phyloP scores from a whole-genome alignment of 1,140 invertebrate genomes.

The Platorchestia sp. region DNA sequence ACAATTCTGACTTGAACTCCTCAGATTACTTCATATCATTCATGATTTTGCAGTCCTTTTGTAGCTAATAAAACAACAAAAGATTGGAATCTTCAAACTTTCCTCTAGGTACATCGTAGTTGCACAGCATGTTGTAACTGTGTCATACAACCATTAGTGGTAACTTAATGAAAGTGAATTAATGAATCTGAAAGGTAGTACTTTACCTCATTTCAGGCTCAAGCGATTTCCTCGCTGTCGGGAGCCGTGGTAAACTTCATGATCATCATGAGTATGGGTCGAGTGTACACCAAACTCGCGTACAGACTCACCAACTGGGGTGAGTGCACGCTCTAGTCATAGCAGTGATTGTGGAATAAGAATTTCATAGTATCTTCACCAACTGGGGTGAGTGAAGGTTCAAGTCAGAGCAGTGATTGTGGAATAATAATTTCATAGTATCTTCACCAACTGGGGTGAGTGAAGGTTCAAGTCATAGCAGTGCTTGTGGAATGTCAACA shows the following conservation, averaged over 20 bases:
- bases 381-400: conserved; percentile 72
- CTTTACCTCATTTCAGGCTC: conserved; percentile 69
- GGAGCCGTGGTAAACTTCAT: conserved; percentile 82
- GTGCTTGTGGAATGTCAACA: no score
- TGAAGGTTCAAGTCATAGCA: background rate
- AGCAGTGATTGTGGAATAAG: no score
- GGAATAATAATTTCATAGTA: background rate
- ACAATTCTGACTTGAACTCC: no score
- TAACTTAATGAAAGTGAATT: no score
- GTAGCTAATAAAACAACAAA: no score
- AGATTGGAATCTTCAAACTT: no score
- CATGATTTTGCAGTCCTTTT: no score
- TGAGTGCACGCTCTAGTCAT: conserved; percentile 71
- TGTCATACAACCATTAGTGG: background rate
- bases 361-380: background rate
- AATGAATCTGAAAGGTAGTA: no score
- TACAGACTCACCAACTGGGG: conserved; percentile 78
- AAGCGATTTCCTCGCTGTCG: conserved; percentile 79
- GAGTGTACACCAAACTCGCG: conserved; percentile 79
- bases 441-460: conserved; percentile 72
- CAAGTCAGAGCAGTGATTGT: background rate
- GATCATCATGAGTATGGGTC: conserved; percentile 76
- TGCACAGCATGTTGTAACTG: background rate
- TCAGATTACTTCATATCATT: no score
- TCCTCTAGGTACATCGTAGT: no score